These are phyloP conservation scores for Crax fasciolata DNA, from an alignment of 2,797 vertebrate species.

Conservation along the genomic window DNA sequence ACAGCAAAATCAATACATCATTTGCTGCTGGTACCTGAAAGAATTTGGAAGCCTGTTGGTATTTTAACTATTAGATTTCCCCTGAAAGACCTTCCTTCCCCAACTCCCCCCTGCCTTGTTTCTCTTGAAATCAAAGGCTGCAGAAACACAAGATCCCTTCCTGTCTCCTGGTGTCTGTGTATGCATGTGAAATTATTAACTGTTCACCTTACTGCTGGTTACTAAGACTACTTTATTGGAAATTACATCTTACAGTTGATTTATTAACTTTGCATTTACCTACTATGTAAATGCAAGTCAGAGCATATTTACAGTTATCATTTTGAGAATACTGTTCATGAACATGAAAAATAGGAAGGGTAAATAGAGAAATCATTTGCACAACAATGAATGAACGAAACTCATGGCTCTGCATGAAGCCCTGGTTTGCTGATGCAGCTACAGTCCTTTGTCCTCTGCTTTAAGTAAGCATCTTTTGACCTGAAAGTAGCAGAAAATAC, in stretches of 20 bases:
- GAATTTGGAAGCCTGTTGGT: slow-evolving; percentile 77
- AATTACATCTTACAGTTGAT: slow-evolving; percentile 46
- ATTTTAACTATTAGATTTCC: slow-evolving; percentile 82
- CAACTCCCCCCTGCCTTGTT: background rate
- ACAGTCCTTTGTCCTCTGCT: background rate
- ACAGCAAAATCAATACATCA: slow-evolving; percentile 87
- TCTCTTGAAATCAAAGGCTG: background rate
- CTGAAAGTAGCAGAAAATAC: background rate
- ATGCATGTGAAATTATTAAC: background rate
- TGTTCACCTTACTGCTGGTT: background rate
- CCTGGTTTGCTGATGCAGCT: background rate
- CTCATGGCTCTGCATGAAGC: background rate
- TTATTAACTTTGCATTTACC: background rate
- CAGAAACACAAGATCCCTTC: background rate
- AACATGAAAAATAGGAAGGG: background rate
- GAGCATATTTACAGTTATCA: background rate
- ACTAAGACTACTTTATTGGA: background rate
- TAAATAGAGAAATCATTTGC: background rate
- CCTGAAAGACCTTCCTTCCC: background rate
- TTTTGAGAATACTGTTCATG: background rate
- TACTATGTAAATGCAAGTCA: background rate
- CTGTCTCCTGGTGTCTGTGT: background rate
- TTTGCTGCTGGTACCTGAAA: slow-evolving; percentile 81
- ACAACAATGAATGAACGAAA: background rate
- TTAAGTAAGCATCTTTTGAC: background rate